A percentile compares a stretch with the other conserved stretches of the same genome.
Evolutionary conservation across 2,888 invertebrate species (phyloP).

Genomic region (Eudemis profundana): DNA sequence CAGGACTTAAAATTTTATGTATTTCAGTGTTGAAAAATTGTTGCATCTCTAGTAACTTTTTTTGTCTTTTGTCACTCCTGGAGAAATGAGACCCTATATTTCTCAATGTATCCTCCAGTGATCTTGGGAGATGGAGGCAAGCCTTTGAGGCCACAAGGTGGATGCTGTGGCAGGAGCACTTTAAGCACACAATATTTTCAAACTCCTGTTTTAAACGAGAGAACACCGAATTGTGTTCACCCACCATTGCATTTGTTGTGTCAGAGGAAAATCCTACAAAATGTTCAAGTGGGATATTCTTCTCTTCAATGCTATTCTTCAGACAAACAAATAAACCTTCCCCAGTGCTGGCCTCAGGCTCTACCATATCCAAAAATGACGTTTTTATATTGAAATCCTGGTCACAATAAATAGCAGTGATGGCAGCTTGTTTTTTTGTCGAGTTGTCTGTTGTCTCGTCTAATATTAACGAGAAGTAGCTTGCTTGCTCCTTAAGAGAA

Average conservation of each 20-base stretch:
- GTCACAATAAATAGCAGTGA: slow-evolving; percentile 7
- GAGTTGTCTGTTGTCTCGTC: slow-evolving; percentile 15
- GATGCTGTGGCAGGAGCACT: slow-evolving; percentile 21
- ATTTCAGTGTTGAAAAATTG: slow-evolving; percentile 10
- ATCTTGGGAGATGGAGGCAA: slow-evolving; percentile 13
- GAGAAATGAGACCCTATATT: slow-evolving; percentile 23
- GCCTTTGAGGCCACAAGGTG: slow-evolving; percentile 25
- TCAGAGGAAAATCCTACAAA: slow-evolving; percentile 21
- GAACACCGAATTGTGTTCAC: slow-evolving; percentile 14
- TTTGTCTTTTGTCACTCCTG: slow-evolving; percentile 7
- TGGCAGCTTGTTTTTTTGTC: slow-evolving; percentile 16
- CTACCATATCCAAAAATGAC: slow-evolving; percentile 26
- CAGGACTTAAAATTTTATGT: slow-evolving; percentile 20
- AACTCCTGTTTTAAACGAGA: slow-evolving; percentile 14
- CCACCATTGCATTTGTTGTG: slow-evolving; percentile 26
- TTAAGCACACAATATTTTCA: slow-evolving; percentile 2
- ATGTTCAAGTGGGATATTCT: slow-evolving; percentile 5
- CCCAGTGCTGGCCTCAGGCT: slow-evolving; percentile 16
- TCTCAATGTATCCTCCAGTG: slow-evolving; percentile 9
- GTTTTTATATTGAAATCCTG: slow-evolving; percentile 9
- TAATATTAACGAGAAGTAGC: slow-evolving; percentile 17
- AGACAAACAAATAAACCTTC: slow-evolving; percentile 13
- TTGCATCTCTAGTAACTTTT: not conserved
- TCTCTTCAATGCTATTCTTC: slow-evolving; percentile 13
- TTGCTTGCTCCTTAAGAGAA: not conserved